Percentiles rank a stretch among this genome's conserved stretches.
These are phyloP conservation scores for Pseudopipra pipra DNA, from an alignment of 2,113 vertebrate species.

Conservation along the genomic window DNA sequence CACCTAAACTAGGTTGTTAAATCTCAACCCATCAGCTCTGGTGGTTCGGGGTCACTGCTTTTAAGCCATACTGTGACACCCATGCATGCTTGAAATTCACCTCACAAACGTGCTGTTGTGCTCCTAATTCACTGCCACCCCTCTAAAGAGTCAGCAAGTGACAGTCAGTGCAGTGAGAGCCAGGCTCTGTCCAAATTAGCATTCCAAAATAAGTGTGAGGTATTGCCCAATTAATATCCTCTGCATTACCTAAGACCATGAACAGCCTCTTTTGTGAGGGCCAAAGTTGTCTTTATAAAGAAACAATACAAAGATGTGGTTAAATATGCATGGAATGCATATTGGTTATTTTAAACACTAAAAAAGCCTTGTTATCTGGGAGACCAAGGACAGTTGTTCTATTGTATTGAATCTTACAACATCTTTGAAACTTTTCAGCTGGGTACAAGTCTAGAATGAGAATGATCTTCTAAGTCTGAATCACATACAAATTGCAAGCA, in stretches of 20 bases:
- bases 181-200: not conserved
- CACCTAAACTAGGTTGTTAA: not conserved
- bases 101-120: not conserved
- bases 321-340: not conserved
- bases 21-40: not conserved
- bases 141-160: not conserved
- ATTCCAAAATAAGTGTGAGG: not conserved
- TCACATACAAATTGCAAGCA: not conserved
- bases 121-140: not conserved
- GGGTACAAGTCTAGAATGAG: not conserved
- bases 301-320: not conserved
- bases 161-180: not conserved
- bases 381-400: not conserved
- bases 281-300: conserved; percentile 11
- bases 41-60: not conserved
- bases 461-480: not conserved
- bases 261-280: not conserved
- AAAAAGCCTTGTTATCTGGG: conserved; percentile 6
- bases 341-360: not conserved
- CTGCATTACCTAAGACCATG: not conserved
- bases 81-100: not conserved
- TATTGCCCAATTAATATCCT: not conserved
- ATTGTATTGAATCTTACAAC: not conserved
- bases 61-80: not conserved
- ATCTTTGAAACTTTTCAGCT: not conserved